These are phyloP conservation scores for Coendou prehensilis DNA, from an alignment of 2,797 vertebrate species.

Conservation along the genomic window DNA sequence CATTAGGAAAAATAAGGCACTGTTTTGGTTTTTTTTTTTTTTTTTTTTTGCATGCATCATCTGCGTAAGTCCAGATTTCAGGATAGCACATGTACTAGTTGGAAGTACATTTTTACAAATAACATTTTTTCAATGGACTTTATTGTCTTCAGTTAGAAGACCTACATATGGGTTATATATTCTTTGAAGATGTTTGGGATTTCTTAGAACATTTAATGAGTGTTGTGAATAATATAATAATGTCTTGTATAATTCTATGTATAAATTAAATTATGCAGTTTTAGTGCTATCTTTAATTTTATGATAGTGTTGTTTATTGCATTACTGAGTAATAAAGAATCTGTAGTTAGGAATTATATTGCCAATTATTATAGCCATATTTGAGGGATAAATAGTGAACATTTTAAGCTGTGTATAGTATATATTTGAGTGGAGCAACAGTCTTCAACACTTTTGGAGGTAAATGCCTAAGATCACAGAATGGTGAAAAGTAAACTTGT, in stretches of 20 bases:
- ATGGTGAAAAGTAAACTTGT: not conserved
- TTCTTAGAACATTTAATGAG: constrained; percentile 5
- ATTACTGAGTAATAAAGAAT: constrained; percentile 21
- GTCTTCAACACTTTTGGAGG: not conserved
- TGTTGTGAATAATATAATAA: not conserved
- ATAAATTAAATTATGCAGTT: not conserved
- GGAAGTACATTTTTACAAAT: not conserved
- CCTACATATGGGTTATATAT: not conserved
- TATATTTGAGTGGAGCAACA: not conserved
- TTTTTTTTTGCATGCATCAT: not conserved
- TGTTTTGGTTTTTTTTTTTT: not conserved
- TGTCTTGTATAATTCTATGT: not conserved
- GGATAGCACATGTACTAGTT: not conserved
- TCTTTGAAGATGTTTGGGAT: not conserved
- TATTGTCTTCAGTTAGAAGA: not conserved
- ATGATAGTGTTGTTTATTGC: not conserved
- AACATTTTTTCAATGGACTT: not conserved
- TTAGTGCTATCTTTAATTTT: not conserved
- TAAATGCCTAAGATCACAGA: not conserved
- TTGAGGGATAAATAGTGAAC: not conserved
- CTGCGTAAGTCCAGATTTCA: not conserved
- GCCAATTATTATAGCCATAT: not conserved
- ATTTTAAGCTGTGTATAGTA: not conserved
- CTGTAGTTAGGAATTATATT: not conserved
- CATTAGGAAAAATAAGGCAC: not conserved